Percentiles rank a stretch among this genome's conserved stretches.
These are phyloP conservation scores for Oscheius myriophilus DNA, from an alignment of 2,888 invertebrate species.

Conservation along the genomic window DNA sequence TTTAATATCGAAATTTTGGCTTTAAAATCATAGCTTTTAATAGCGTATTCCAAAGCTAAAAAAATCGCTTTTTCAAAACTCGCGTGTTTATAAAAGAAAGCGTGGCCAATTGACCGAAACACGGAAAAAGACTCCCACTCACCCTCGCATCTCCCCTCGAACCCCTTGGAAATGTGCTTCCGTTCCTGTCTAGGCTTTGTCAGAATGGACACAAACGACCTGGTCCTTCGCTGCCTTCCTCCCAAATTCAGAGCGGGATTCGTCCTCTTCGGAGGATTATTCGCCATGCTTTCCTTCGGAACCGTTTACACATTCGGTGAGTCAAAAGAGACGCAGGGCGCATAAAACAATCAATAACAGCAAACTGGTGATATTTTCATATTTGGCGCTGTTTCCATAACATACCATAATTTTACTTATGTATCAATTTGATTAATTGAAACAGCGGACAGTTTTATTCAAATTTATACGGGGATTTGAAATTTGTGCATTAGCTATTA, in stretches of 20 bases:
- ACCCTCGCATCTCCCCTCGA: neutral
- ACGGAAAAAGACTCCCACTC: neutral
- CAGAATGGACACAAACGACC: slow-evolving; percentile 64
- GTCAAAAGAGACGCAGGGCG: neutral
- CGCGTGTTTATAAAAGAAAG: neutral
- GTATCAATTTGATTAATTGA: too few species aligned
- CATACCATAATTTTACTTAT: too few species aligned
- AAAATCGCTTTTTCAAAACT: neutral
- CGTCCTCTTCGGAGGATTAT: slow-evolving; percentile 61
- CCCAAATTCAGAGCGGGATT: slow-evolving; percentile 44
- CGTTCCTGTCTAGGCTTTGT: slow-evolving; percentile 9
- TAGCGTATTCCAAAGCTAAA: neutral
- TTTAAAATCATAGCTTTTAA: too few species aligned
- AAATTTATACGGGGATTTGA: too few species aligned
- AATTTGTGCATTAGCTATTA: too few species aligned
- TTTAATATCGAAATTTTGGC: too few species aligned
- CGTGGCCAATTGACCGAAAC: neutral
- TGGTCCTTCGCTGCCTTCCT: slow-evolving; percentile 54
- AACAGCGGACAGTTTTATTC: too few species aligned
- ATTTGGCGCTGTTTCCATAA: too few species aligned
- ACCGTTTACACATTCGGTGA: slow-evolving; percentile 69
- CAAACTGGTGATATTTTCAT: too few species aligned
- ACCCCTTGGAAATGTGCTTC: neutral
- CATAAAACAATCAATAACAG: too few species aligned
- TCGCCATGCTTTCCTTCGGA: slow-evolving; percentile 63